A percentile compares a stretch with the other conserved stretches of the same genome.
These are phyloP conservation scores for Pterois miles DNA, from an alignment of 2,797 vertebrate species.

Conservation along the genomic window DNA sequence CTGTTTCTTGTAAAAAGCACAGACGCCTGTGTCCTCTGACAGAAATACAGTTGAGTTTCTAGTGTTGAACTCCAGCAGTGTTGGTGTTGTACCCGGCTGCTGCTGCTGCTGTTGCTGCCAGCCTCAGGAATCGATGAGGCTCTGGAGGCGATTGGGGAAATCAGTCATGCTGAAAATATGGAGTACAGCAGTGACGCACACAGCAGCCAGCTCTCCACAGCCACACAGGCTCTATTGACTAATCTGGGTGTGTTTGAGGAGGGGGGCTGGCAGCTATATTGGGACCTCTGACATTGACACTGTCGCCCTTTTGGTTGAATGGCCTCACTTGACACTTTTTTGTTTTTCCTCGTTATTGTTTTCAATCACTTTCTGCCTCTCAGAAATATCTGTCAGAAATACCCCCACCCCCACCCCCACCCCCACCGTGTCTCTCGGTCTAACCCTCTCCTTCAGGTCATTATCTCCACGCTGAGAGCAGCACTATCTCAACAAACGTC, in stretches of 20 bases:
- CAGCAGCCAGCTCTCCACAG: constrained; percentile 57
- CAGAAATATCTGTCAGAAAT: too few species aligned
- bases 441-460: constrained; percentile 3
- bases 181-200: constrained; percentile 82
- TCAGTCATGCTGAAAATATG: constrained; percentile 85
- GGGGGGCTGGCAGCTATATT: constrained; percentile 58
- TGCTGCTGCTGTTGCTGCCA: constrained; percentile 12
- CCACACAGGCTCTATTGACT: constrained; percentile 79
- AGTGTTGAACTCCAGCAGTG: constrained; percentile 24
- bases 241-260: constrained; percentile 56
- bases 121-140: constrained; percentile 70
- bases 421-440: not conserved
- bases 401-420: too few species aligned
- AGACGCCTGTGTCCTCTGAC: not conserved
- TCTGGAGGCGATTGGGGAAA: constrained; percentile 80
- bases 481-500: constrained; percentile 37
- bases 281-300: constrained; percentile 79
- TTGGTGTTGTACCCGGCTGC: constrained; percentile 21
- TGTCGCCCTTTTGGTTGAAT: constrained; percentile 71
- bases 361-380: constrained; percentile 1
- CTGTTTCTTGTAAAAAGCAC: not conserved
- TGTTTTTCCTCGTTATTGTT: constrained; percentile 24
- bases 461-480: constrained; percentile 55
- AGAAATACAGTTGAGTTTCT: constrained; percentile 7
- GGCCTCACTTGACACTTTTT: constrained; percentile 73